Conservation (phyloP, 1,140 invertebrate genomes). For the Capitella teleta region DNA sequence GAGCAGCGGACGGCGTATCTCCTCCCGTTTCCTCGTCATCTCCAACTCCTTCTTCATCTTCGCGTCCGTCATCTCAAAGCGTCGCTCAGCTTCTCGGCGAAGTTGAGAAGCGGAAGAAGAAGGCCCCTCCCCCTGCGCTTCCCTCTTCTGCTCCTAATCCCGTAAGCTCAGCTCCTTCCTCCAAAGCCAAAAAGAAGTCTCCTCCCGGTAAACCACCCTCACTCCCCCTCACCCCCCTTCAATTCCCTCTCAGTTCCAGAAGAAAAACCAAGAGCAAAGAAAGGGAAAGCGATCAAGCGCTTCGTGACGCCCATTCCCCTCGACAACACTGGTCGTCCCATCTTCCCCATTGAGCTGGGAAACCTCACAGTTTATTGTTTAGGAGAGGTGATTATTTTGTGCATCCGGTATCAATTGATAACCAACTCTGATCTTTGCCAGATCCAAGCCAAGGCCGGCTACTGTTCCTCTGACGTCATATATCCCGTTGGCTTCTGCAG, state of each 20-base stretch:
- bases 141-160: too few relatives aligned
- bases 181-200: too few relatives aligned
- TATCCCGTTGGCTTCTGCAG: constrained; percentile 71
- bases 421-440: too few relatives aligned
- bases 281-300: background rate
- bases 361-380: constrained; percentile 63
- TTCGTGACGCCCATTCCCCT: constrained; percentile 47
- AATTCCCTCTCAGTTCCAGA: too few relatives aligned
- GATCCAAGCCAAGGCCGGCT: constrained; percentile 55
- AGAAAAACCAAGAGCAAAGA: constrained; percentile 1
- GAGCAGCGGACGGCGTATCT: too few relatives aligned
- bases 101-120: constrained; percentile 7
- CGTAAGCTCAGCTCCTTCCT: too few relatives aligned
- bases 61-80: constrained; percentile 4
- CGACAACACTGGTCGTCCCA: constrained; percentile 55
- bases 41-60: too few relatives aligned
- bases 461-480: constrained; percentile 61
- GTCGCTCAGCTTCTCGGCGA: constrained; percentile 9
- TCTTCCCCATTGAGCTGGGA: constrained; percentile 63
- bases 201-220: too few relatives aligned
- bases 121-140: too few relatives aligned
- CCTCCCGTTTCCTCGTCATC: too few relatives aligned
- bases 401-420: too few relatives aligned
- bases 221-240: too few relatives aligned
- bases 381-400: constrained; percentile 62